These are phyloP conservation scores for Meteorus cinctellus DNA, from an alignment of 2,888 invertebrate species.

Conservation along the genomic window DNA sequence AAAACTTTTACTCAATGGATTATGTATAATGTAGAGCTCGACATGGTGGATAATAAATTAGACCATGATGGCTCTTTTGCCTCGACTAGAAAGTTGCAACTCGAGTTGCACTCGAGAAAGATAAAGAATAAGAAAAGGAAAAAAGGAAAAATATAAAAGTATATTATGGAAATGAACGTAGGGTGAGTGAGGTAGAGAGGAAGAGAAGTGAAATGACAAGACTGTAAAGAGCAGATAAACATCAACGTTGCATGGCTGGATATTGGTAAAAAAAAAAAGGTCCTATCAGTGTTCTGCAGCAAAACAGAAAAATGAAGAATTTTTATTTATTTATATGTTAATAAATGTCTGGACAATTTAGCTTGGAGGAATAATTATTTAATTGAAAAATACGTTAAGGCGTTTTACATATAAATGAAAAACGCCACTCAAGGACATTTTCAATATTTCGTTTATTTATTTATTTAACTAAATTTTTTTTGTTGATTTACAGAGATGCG, in stretches of 20 bases:
- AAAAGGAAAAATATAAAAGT: not conserved
- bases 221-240: slow-evolving; percentile 32
- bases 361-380: not conserved
- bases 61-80: slow-evolving; percentile 51
- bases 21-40: not conserved
- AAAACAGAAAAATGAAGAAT: not conserved
- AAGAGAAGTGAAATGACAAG: slow-evolving; percentile 32
- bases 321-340: not conserved
- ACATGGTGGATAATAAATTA: slow-evolving; percentile 59
- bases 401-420: not conserved
- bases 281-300: slow-evolving; percentile 26
- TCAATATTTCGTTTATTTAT: not conserved
- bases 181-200: slow-evolving; percentile 15
- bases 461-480: slow-evolving; percentile 1
- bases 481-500: slow-evolving; percentile 65
- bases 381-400: not conserved
- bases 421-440: not conserved
- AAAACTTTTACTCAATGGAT: not conserved
- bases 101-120: slow-evolving; percentile 43
- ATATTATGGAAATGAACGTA: not conserved
- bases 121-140: slow-evolving; percentile 36
- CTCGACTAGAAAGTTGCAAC: slow-evolving; percentile 64
- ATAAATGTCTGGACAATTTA: not conserved
- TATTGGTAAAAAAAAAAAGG: too few species aligned
- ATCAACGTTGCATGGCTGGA: slow-evolving; percentile 26